Evolutionary conservation across 2,888 invertebrate species (phyloP), one percentile per base, ranked within the genome.

Genomic region (Nezara viridula): DNA sequence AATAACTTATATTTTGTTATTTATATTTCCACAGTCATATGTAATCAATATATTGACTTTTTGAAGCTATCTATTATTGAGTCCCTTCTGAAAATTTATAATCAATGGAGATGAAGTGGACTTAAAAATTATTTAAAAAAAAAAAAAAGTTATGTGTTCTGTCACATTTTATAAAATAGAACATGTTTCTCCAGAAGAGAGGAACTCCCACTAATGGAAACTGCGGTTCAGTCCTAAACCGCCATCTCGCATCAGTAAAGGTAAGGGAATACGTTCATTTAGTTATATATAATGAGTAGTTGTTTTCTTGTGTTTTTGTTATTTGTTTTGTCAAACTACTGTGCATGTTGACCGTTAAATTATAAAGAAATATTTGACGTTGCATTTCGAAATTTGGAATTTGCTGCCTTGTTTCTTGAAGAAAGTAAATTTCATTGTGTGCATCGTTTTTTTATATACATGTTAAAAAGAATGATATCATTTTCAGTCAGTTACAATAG

Each of bases 171-270:
- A 89, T 90, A 89, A 52, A 90, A 90, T 90, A 90, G 90, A 90
- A 88, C 87, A 87, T 90, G 89, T 90, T 90, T 90, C 90, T 90
- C 81, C 90, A 90, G 90, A 90, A 89, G 90, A 87, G 90, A 90
- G 89, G 88, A 90, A 86, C 90, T 90, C 55, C 90, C 90, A 50
- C 90, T 90, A 85, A 85, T 90, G 90, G 90, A 90, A 89, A 86
- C 90, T 24, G 86, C 88, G 40, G 77, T 88, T 47, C 60, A 88
- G 88, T 77, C 40, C 49, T 89, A 60, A 85, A 47, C 86, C 60
- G 73, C 40, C 86, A 5, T 49, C 86, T 55, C 52, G 47, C 50
- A 44, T 37, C 37, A 27, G 3, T 16, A 55, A 73, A 89, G 89
- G 89, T 89, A 89, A 89, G 89, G 86, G 32, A 44, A 66, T 47